Evolutionary conservation across 2,797 vertebrate genomes (phyloP).

Genomic region (Brachymystax lenok): DNA sequence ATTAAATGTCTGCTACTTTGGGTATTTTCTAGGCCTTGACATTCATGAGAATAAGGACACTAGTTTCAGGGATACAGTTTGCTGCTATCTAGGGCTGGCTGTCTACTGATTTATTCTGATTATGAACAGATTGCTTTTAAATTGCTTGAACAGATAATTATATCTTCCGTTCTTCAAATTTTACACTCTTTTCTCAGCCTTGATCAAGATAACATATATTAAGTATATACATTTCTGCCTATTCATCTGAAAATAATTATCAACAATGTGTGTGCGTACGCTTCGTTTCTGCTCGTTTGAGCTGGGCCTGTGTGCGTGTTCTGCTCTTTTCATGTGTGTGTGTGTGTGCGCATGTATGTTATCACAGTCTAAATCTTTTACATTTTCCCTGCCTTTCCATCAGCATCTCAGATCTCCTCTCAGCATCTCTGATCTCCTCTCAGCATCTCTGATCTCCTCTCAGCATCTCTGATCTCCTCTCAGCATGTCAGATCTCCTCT

Average conservation of each 20-base stretch:
- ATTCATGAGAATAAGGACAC: not conserved
- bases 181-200: slow-evolving; percentile 56
- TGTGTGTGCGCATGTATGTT: slow-evolving; percentile 15
- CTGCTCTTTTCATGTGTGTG: slow-evolving; percentile 11
- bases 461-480: too few species aligned
- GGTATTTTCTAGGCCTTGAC: not conserved
- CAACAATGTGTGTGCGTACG: not conserved
- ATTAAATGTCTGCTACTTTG: not conserved
- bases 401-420: slow-evolving; percentile 43
- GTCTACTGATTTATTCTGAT: slow-evolving; percentile 37
- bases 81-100: not conserved
- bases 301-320: slow-evolving; percentile 4
- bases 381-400: slow-evolving; percentile 45
- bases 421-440: not conserved
- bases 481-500: too few species aligned
- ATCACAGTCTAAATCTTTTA: slow-evolving; percentile 54
- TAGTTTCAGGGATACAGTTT: slow-evolving; percentile 22
- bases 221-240: not conserved
- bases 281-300: not conserved
- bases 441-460: too few species aligned
- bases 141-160: slow-evolving; percentile 69
- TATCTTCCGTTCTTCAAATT: slow-evolving; percentile 66
- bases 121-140: slow-evolving; percentile 63
- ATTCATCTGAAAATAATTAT: slow-evolving; percentile 30
- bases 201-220: slow-evolving; percentile 52